Evolutionary conservation across 2,113 vertebrate species (phyloP).

Genomic region (Scolopax mira): DNA sequence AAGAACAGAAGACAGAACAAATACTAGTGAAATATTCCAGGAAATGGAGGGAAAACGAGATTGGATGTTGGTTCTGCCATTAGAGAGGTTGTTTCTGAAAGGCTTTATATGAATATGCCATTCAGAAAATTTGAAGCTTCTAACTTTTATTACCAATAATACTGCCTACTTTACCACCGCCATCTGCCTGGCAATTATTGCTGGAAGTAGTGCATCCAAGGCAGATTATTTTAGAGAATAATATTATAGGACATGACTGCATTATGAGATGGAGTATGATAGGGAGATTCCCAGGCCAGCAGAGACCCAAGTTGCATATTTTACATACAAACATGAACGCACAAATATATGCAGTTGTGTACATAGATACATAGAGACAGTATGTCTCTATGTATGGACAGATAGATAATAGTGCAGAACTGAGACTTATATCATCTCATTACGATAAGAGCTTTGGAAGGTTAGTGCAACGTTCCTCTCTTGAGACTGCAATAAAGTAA

Average conservation of each 20-base stretch:
- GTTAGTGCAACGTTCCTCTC: not conserved
- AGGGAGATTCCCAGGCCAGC: not conserved
- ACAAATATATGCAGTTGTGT: not conserved
- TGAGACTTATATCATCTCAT: not conserved
- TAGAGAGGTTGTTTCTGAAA: conserved; percentile 20
- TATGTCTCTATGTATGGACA: not conserved
- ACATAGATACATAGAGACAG: not conserved
- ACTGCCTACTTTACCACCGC: conserved; percentile 36
- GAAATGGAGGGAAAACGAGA: not conserved
- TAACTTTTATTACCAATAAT: conserved; percentile 53
- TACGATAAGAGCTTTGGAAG: not conserved
- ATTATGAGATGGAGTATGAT: not conserved
- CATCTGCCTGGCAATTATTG: conserved; percentile 52
- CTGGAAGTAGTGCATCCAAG: conserved; percentile 1
- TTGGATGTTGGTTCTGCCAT: not conserved
- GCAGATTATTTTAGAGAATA: conserved; percentile 21
- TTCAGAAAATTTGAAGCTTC: conserved; percentile 40
- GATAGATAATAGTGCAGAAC: not conserved
- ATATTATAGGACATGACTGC: not conserved
- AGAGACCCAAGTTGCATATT: not conserved
- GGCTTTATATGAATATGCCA: not conserved
- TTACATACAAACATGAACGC: not conserved
- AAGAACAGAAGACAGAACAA: not conserved
- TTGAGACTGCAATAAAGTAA: not conserved
- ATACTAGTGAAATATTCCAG: not conserved